A percentile compares a stretch with the other conserved stretches of the same genome.
Evolutionary conservation across 64 coral and sea anemone genomes (phyloP).

Genomic region (Stylophora pistillata): DNA sequence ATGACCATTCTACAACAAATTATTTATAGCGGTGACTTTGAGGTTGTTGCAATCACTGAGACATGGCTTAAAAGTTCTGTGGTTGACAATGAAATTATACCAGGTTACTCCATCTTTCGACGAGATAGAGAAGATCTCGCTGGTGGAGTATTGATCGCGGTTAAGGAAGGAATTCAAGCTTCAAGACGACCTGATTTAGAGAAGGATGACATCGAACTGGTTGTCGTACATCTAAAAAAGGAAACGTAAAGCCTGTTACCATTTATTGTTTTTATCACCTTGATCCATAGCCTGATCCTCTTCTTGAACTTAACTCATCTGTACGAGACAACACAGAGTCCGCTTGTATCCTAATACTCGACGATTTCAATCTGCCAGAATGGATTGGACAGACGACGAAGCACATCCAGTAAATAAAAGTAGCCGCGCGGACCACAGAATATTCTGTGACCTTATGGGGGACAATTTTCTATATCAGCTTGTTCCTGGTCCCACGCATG

Average conservation of each 20-base stretch:
- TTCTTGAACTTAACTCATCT: conserved; percentile 27
- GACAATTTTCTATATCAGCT: too few relatives aligned
- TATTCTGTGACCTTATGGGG: too few relatives aligned
- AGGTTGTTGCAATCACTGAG: neutral
- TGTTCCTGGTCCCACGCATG: too few relatives aligned
- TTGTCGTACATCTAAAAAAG: conserved; percentile 22
- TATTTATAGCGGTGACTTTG: conserved; percentile 3
- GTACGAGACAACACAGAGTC: conserved; percentile 8
- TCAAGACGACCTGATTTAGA: conserved; percentile 10
- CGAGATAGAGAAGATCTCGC: conserved; percentile 19
- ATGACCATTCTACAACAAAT: neutral
- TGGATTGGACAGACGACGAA: too few relatives aligned
- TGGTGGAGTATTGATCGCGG: conserved; percentile 17
- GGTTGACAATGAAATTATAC: neutral
- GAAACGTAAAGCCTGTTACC: conserved; percentile 19
- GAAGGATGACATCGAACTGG: neutral
- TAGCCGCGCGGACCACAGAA: too few relatives aligned
- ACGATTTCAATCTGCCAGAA: conserved; percentile 38
- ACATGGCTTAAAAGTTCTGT: conserved; percentile 32
- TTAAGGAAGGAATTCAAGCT: neutral
- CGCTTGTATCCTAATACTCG: conserved; percentile 14
- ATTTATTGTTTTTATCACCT: conserved; percentile 61
- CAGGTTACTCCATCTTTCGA: conserved; percentile 34
- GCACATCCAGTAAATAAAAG: too few relatives aligned
- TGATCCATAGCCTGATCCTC: conserved; percentile 38